Percentiles rank a stretch among this genome's conserved stretches.
Evolutionary conservation across 2,888 invertebrate species (phyloP).

Genomic region (Drosophila pseudotakahashii): DNA sequence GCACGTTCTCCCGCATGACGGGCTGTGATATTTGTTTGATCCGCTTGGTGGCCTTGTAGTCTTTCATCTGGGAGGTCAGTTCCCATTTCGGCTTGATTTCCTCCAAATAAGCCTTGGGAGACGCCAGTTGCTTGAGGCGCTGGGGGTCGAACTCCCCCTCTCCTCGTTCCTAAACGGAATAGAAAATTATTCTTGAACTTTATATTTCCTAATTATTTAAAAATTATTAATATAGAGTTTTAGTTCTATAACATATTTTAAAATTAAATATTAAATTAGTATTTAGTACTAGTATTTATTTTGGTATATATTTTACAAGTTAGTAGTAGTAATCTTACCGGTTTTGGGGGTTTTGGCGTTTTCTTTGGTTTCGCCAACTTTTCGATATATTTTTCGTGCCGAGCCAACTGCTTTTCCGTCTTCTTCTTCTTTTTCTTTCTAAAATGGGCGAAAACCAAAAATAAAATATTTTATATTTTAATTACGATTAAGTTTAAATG

Average conservation of each 20-base stretch:
- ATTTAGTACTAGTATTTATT: not conserved
- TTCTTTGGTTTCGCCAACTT: slow-evolving; percentile 78
- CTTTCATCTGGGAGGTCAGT: slow-evolving; percentile 54
- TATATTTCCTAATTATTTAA: no score
- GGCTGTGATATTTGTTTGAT: slow-evolving; percentile 50
- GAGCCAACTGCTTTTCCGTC: slow-evolving; percentile 67
- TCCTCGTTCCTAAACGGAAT: slow-evolving; percentile 40
- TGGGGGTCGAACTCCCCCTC: slow-evolving; percentile 29
- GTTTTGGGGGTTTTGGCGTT: slow-evolving; percentile 41
- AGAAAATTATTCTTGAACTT: no score
- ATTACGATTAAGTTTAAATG: no score
- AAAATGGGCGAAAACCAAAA: no score
- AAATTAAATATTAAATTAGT: not conserved
- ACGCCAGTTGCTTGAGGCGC: slow-evolving; percentile 67
- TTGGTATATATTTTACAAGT: not conserved
- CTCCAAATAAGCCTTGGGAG: slow-evolving; percentile 54
- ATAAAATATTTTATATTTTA: no score
- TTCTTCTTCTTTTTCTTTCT: slow-evolving; percentile 67
- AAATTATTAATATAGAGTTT: no score
- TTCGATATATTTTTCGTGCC: slow-evolving; percentile 66
- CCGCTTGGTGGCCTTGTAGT: slow-evolving; percentile 57
- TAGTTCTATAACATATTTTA: no score
- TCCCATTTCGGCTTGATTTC: slow-evolving; percentile 62
- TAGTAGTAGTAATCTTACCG: slow-evolving; percentile 50
- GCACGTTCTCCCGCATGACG: slow-evolving; percentile 37